These are phyloP conservation scores for Ophraella communa DNA, from an alignment of 2,888 invertebrate genomes.

Conservation along the genomic window DNA sequence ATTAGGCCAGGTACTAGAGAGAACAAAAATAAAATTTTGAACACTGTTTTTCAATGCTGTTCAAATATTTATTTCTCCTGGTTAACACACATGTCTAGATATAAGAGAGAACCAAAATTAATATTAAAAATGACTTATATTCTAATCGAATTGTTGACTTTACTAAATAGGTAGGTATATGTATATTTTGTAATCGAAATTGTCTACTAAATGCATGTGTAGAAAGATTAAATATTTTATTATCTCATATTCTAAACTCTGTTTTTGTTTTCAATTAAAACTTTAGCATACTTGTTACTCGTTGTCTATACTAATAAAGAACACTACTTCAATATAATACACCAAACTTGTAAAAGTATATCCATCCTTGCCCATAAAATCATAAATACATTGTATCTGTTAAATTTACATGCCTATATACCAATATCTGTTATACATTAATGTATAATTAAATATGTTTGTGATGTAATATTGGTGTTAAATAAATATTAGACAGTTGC, in stretches of 20 bases:
- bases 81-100: neutral
- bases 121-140: conserved; percentile 8
- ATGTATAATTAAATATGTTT: conserved; percentile 22
- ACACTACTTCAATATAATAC: neutral
- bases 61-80: neutral
- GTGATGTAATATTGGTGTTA: conserved; percentile 32
- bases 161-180: conserved; percentile 13
- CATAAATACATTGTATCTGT: neutral
- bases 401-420: neutral
- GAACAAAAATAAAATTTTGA: neutral
- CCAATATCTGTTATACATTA: neutral
- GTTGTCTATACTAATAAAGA: neutral
- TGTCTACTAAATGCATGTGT: conserved; percentile 17
- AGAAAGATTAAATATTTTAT: conserved; percentile 7
- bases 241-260: conserved; percentile 6
- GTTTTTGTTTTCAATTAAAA: neutral
- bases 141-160: conserved; percentile 18
- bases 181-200: conserved; percentile 28
- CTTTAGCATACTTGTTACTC: neutral
- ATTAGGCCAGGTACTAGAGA: neutral
- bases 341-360: neutral
- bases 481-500: conserved; percentile 19
- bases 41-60: neutral
- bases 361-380: neutral
- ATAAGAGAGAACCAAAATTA: neutral